These are phyloP conservation scores for Sebastes aleutianus DNA, from an alignment of 2,797 vertebrate genomes.

Conservation along the genomic window DNA sequence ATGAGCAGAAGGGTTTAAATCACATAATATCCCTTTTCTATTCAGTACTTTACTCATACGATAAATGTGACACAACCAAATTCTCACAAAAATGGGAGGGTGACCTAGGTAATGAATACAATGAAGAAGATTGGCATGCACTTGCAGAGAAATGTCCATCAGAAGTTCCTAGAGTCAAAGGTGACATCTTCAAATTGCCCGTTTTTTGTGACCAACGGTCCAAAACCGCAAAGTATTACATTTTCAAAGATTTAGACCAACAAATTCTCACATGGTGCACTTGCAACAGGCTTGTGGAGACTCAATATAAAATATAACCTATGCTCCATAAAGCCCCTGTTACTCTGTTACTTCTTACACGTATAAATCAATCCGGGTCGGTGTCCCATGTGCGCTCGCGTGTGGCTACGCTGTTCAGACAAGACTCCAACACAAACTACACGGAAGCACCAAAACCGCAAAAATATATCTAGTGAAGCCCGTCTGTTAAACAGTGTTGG, in stretches of 20 bases:
- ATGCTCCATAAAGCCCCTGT: too few relatives aligned
- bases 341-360: too few relatives aligned
- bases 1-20: not conserved
- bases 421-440: too few relatives aligned
- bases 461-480: too few relatives aligned
- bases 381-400: too few relatives aligned
- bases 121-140: not conserved
- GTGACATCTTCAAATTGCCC: not conserved
- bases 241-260: not conserved
- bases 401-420: too few relatives aligned
- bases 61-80: not conserved
- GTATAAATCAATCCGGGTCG: too few relatives aligned
- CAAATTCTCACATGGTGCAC: not conserved
- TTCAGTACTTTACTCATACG: not conserved
- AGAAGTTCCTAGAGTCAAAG: not conserved
- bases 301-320: too few relatives aligned
- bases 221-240: not conserved
- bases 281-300: not conserved
- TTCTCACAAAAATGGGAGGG: not conserved
- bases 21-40: not conserved
- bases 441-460: too few relatives aligned
- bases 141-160: not conserved
- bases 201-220: not conserved
- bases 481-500: too few relatives aligned
- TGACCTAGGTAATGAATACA: not conserved